Evolutionary conservation across 2,113 vertebrate genomes (phyloP), one percentile per base, ranked within the genome.

Genomic region (Lagopus leucura): DNA sequence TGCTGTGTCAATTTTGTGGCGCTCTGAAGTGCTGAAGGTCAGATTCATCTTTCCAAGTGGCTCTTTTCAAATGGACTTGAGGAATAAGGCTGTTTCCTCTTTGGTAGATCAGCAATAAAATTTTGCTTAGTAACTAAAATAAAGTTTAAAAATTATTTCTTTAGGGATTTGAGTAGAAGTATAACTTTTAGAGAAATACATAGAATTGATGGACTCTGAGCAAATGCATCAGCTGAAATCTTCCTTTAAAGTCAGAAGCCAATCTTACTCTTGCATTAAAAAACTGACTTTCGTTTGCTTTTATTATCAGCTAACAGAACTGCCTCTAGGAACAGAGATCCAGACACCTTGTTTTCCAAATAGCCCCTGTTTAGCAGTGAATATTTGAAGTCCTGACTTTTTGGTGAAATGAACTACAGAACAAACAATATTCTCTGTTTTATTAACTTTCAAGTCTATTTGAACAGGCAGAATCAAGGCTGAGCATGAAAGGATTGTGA

Each of bases 61-160:
- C 28, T 65, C n/a, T 72, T 75, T 86, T 84, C 36, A 79, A 87
- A 85, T 11, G 27, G 40, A 21, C 38, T 66, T 66, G 27, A 36
- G 14, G 36, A 89, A 40, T 67, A 45, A 86, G 61, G 38, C 64
- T 78, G 52, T 52, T 15, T 77, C 70, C 86, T 36, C 55, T 90
- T 60, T 27, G 42, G 47, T 75, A 84, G 42, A 38, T 86, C 89
- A 93, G 84, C 73, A 90, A 81, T 78, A 93, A 94, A 92, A 86
- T 91, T 93, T 84, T 69, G 73, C 87, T 88, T 87, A 84, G 66
- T 85, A 86, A 90, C 75, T 83, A 86, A 89, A 89, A 89, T 78
- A 57, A 94, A 95, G 58, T 95, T 88, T 61, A 89, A 76, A 78
- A 84, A 91, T 64, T 60, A 74, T 92, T 89, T 95, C 82, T 81